Conservation (phyloP, 1,140 invertebrate species). For the Paracyclopina nana region DNA sequence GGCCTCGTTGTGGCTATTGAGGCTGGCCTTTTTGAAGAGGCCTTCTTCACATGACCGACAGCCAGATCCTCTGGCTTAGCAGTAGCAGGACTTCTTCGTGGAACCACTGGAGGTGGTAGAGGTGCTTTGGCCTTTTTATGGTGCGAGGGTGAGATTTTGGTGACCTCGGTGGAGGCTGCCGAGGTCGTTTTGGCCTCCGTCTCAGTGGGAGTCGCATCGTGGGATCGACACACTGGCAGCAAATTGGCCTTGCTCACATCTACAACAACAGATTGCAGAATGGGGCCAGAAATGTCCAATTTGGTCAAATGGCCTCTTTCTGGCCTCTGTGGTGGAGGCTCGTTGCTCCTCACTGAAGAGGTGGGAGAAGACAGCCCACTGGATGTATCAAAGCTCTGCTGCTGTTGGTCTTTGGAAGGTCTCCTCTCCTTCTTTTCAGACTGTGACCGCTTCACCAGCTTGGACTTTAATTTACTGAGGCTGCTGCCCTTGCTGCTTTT, state of each 20-base stretch:
- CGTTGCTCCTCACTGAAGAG: slow-evolving; percentile 35
- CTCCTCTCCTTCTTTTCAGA: slow-evolving; percentile 8
- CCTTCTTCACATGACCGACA: background rate
- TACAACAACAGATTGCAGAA: slow-evolving; percentile 43
- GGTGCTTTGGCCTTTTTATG: background rate
- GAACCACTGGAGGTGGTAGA: background rate
- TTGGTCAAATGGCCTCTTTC: slow-evolving; percentile 47
- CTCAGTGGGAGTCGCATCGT: background rate
- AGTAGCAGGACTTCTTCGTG: background rate
- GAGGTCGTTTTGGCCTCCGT: slow-evolving; percentile 5
- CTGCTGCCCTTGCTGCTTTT: background rate
- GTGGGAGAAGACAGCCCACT: too few relatives aligned
- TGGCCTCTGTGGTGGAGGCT: slow-evolving; percentile 34
- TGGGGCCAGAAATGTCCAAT: slow-evolving; percentile 57
- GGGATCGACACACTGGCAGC: slow-evolving; percentile 30
- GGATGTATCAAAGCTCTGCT: too few relatives aligned
- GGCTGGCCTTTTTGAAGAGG: background rate
- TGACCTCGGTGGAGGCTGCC: background rate
- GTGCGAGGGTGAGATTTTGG: background rate
- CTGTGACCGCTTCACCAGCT: background rate
- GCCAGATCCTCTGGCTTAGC: background rate
- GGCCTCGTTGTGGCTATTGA: slow-evolving; percentile 12
- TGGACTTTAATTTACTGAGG: slow-evolving; percentile 1
- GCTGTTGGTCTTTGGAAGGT: too few relatives aligned
- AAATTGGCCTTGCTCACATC: slow-evolving; percentile 36